Percentiles rank a stretch among this genome's conserved stretches.
Conservation (phyloP, 2,113 vertebrate species). For the Saimiri boliviensis region DNA sequence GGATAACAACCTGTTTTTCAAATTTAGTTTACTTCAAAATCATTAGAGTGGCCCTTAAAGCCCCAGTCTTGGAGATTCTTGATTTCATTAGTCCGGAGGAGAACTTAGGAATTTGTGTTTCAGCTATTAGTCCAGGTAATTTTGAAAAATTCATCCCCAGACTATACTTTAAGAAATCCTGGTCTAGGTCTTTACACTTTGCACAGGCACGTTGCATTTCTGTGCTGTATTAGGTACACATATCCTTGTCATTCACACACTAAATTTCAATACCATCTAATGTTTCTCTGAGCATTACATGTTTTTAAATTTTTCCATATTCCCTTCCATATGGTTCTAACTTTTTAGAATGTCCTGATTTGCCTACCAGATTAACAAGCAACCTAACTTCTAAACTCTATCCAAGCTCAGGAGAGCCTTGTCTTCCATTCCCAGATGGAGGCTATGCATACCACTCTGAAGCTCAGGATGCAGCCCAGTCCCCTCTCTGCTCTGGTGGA, state of each 20-base stretch:
- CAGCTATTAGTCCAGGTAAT: not conserved
- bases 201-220: not conserved
- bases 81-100: not conserved
- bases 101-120: not conserved
- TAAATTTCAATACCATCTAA: not conserved
- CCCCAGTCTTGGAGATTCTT: not conserved
- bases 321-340: not conserved
- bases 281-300: not conserved
- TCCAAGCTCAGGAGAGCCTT: not conserved
- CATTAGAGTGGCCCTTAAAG: not conserved
- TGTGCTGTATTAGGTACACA: not conserved
- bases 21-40: not conserved
- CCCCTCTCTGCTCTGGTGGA: not conserved
- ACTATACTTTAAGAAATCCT: not conserved
- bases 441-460: fast-evolving
- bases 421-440: fast-evolving
- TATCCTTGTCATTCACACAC: not conserved
- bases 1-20: not conserved
- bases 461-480: not conserved
- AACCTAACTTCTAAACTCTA: not conserved
- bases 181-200: not conserved
- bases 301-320: not conserved
- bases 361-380: not conserved
- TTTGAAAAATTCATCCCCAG: not conserved
- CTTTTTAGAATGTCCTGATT: not conserved